Evolutionary conservation across 2,113 vertebrate genomes (phyloP).

Genomic region (Eclectus roratus): DNA sequence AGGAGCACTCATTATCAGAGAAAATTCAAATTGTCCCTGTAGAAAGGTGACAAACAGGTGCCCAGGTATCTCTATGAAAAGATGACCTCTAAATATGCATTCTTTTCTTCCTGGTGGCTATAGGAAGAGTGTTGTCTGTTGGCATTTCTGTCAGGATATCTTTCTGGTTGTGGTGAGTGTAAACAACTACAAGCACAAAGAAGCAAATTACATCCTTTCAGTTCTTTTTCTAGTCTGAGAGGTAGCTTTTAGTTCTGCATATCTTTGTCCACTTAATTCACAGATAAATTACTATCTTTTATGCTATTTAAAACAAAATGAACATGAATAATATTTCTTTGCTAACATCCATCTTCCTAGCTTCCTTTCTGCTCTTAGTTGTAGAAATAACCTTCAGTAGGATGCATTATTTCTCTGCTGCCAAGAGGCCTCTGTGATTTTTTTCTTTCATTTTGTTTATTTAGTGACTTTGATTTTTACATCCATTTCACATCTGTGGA

Average conservation of each 20-base stretch:
- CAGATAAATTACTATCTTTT: conserved; percentile 38
- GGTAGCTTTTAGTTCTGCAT: conserved; percentile 47
- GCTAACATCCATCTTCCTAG: conserved; percentile 46
- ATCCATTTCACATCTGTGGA: conserved; percentile 16
- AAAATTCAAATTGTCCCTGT: neutral
- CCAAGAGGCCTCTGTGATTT: conserved; percentile 22
- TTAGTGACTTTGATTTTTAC: neutral
- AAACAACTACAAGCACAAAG: conserved; percentile 21
- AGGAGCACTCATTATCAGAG: conserved; percentile 43
- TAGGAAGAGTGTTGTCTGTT: conserved; percentile 70
- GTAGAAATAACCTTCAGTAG: conserved; percentile 28
- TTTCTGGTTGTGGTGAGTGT: conserved; percentile 74
- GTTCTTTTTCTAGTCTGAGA: conserved; percentile 33
- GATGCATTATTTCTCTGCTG: neutral
- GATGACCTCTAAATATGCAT: conserved; percentile 52
- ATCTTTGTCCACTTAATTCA: conserved; percentile 51
- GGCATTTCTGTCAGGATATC: conserved; percentile 74
- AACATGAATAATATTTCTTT: conserved; percentile 45
- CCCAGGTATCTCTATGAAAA: neutral
- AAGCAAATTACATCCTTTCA: conserved; percentile 24
- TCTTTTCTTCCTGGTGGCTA: conserved; percentile 68
- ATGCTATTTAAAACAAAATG: conserved; percentile 55
- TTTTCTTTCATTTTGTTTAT: neutral
- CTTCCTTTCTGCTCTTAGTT: conserved; percentile 53
- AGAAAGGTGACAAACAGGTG: neutral